Base-by-base conservation (phyloP, 2,797 vertebrate species). In the Caiman crocodilus region DNA sequence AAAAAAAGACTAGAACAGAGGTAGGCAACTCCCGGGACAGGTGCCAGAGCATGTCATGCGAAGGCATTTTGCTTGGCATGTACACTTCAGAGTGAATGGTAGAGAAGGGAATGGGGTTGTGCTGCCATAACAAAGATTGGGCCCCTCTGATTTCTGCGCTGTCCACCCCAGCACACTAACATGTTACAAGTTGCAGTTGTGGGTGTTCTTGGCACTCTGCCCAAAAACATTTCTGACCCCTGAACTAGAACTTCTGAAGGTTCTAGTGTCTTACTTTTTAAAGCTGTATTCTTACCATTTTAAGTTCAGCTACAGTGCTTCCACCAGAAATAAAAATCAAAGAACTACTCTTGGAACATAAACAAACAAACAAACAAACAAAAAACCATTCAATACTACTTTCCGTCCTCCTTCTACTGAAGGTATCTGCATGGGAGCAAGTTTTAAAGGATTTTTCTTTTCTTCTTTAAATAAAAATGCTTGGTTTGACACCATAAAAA, bases 391-490 rank as follows among this genome's bases (percentile, higher is more conserved):
- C 35, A n/a, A 5, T 84, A 81, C 17, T 93, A 10, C 61, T 87
- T 91, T 61, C 3, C 1, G 15, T 11, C 60, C 32, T 32, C 30
- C 35, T 78, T 69, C 61, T 79, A 7, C 20, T 90, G 50, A 80
- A 85, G 30, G 65, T 84, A 20, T 6, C 73, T 73, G 30, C 50
- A 20, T 87, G 61, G 74, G 93, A 75, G 50, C 56, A 85, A 61
- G 77, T 81, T 79, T 71, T 77, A 84, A 64, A 64, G 17, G 16
- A 20, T 82, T 71, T 56, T 78, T 75, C 25, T 21, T 75, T 80
- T 42, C 11, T 14, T n/a, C 18, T 82, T 90, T 90, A 89, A 92
- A 81, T 95, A 16, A 23, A 73, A 91, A 18, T 78, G 7, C 35
- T 90, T 1, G 5, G 13, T 86, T 95, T 91, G 92, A 83, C 64